phyloP scores from a whole-genome alignment of 1,140 invertebrate genomes.

The Eumaeus atala region DNA sequence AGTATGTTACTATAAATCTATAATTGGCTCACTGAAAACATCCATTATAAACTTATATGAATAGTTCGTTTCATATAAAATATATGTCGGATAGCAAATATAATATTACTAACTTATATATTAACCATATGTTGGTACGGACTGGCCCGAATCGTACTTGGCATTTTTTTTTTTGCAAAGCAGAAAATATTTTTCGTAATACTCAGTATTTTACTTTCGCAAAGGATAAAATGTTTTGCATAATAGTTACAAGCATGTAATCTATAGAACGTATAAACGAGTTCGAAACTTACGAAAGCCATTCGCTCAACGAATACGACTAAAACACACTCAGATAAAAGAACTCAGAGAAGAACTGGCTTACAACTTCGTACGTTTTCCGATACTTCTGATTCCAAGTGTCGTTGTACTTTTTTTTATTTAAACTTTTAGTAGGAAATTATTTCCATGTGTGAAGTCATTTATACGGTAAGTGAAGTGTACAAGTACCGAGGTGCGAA shows the following conservation, averaged over 20 bases:
- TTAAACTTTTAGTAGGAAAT: not conserved
- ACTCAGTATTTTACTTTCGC: not conserved
- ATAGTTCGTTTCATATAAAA: too few relatives aligned
- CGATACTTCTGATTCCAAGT: not conserved
- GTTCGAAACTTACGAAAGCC: not conserved
- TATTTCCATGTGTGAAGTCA: not conserved
- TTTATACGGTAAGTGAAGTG: not conserved
- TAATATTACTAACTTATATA: too few relatives aligned
- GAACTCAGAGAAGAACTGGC: not conserved
- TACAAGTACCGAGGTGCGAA: too few relatives aligned
- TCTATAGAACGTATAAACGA: not conserved
- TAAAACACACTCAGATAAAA: slow-evolving; percentile 1
- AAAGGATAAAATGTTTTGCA: not conserved
- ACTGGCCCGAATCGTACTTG: too few relatives aligned
- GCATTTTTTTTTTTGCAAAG: too few relatives aligned
- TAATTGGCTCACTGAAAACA: too few relatives aligned
- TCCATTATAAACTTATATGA: too few relatives aligned
- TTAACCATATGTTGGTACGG: too few relatives aligned
- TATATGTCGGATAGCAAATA: too few relatives aligned
- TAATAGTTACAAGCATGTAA: not conserved
- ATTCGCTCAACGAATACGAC: not conserved
- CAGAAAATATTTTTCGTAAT: not conserved
- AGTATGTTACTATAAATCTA: too few relatives aligned
- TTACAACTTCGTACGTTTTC: slow-evolving; percentile 5
- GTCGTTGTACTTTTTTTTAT: not conserved